These are phyloP conservation scores for Strongylocentrotus purpuratus DNA, from an alignment of 35 echinoderm and acorn worm species.

Conservation along the genomic window DNA sequence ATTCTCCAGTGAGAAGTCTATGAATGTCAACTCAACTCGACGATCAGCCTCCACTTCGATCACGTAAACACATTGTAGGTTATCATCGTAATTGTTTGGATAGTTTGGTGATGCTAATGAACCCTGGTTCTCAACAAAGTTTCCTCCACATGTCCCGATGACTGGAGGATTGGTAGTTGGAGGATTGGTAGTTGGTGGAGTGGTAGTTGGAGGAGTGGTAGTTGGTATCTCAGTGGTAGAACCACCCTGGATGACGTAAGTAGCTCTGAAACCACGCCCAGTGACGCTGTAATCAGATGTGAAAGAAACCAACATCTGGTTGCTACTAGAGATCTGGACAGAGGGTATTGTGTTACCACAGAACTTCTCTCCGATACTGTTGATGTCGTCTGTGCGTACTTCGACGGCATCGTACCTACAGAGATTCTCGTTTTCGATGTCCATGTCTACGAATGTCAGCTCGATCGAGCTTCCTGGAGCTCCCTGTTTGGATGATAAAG, in stretches of 20 bases:
- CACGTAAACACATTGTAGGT: background rate
- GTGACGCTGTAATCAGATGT: slow-evolving; percentile 45
- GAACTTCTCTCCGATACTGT: slow-evolving; percentile 33
- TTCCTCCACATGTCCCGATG: slow-evolving; percentile 40
- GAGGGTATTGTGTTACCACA: slow-evolving; percentile 38
- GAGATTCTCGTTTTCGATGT: background rate
- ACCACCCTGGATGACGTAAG: slow-evolving; percentile 49
- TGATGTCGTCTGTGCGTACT: slow-evolving; percentile 27
- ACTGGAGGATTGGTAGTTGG: background rate
- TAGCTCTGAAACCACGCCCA: slow-evolving; percentile 36
- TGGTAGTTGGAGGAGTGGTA: background rate
- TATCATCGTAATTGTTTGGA: slow-evolving; percentile 5
- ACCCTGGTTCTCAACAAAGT: background rate
- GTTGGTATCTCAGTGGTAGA: slow-evolving; percentile 1
- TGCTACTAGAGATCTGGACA: slow-evolving; percentile 28
- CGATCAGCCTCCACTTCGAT: slow-evolving; percentile 29
- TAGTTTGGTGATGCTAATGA: slow-evolving; percentile 41
- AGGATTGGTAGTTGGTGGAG: background rate
- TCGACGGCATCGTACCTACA: slow-evolving; percentile 41
- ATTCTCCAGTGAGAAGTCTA: slow-evolving; percentile 9
- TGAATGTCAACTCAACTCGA: slow-evolving; percentile 21
- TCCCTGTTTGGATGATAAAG: slow-evolving; percentile 5
- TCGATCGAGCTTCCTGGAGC: slow-evolving; percentile 25
- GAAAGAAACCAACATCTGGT: slow-evolving; percentile 56
- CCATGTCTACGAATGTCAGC: slow-evolving; percentile 38